Percentiles rank a stretch among this genome's conserved stretches.
phyloP scores from a whole-genome alignment of 2,888 invertebrate species.

The Endotricha flammealis region DNA sequence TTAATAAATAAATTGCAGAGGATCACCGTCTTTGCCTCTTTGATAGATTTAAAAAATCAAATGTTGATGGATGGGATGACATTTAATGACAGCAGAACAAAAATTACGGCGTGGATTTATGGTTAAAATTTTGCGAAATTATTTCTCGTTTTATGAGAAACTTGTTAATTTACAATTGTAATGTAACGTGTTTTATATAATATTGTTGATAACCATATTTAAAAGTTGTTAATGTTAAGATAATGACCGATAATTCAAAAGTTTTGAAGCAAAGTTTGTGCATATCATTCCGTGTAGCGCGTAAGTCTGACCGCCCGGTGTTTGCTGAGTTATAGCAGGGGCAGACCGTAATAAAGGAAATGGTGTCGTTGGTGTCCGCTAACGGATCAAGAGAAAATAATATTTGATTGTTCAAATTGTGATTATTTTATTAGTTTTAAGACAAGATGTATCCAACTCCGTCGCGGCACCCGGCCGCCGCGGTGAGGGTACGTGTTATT shows the following conservation, averaged over 20 bases:
- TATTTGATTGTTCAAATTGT: constrained; percentile 49
- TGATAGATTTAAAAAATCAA: too few relatives aligned
- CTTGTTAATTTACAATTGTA: constrained; percentile 27
- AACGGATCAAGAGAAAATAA: constrained; percentile 56
- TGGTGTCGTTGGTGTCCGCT: constrained; percentile 53
- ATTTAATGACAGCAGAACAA: constrained; percentile 56
- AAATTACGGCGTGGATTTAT: constrained; percentile 74
- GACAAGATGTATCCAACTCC: constrained; percentile 84
- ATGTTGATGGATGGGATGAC: constrained; percentile 45
- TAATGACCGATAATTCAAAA: constrained; percentile 69
- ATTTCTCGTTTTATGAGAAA: constrained; percentile 40
- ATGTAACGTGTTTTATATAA: constrained; percentile 27
- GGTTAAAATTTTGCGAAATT: constrained; percentile 51
- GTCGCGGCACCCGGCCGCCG: constrained; percentile 86
- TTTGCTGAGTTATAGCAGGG: constrained; percentile 63
- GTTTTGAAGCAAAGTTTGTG: constrained; percentile 70
- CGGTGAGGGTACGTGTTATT: constrained; percentile 81
- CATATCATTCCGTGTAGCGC: constrained; percentile 71
- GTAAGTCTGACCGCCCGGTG: constrained; percentile 54
- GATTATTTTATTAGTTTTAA: constrained; percentile 25
- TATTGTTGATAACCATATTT: constrained; percentile 28
- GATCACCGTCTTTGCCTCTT: too few relatives aligned
- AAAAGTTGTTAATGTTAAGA: constrained; percentile 48
- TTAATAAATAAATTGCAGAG: too few relatives aligned
- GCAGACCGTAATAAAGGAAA: constrained; percentile 48